Conservation (phyloP, 2,113 vertebrate species). For the Psittacara wagleri region DNA sequence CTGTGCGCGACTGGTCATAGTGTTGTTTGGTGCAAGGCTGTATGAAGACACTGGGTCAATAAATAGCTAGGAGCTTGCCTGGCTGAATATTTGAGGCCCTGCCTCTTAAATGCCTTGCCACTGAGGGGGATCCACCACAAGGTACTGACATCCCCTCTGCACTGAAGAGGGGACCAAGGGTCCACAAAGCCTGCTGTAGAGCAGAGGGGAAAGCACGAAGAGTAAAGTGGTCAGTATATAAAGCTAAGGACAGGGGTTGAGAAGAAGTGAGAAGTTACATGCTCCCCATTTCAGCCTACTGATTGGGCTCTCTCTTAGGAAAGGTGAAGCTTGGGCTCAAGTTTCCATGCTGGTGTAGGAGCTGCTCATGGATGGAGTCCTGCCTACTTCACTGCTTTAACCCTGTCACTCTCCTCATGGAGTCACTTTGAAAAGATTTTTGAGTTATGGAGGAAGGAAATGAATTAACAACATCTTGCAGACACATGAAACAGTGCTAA, state of each 20-base stretch:
- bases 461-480: background rate
- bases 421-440: background rate
- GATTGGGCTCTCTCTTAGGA: background rate
- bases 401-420: background rate
- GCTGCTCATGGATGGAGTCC: background rate
- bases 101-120: background rate
- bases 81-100: background rate
- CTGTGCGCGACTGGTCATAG: background rate
- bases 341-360: background rate
- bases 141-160: background rate
- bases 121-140: background rate
- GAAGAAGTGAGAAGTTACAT: background rate
- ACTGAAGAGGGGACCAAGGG: background rate
- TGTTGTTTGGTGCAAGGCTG: background rate
- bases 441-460: background rate
- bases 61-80: background rate
- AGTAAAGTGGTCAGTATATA: background rate
- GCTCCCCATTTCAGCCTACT: background rate
- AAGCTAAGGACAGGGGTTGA: background rate
- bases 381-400: background rate
- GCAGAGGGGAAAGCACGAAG: background rate
- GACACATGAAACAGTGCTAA: background rate
- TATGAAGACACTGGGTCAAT: slow-evolving; percentile 55
- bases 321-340: background rate
- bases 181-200: background rate